phyloP scores from a whole-genome alignment of 2,888 invertebrate species.

The Agonopterix subpropinquella region DNA sequence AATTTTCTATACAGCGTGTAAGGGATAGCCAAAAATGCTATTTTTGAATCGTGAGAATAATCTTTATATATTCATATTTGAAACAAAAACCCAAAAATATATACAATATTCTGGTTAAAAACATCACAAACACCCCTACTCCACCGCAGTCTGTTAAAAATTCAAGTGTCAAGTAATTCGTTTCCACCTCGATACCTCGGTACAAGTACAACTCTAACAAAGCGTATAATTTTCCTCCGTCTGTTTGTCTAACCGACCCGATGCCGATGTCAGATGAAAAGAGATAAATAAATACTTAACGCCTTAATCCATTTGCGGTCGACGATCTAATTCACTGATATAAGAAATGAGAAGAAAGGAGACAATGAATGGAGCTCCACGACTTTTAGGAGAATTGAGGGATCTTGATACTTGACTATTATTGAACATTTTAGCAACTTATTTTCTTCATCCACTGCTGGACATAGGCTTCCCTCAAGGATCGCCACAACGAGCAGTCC shows the following conservation, averaged over 20 bases:
- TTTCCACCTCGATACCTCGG: too few relatives aligned
- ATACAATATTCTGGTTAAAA: too few relatives aligned
- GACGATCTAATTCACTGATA: conserved; percentile 52
- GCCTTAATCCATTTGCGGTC: conserved; percentile 61
- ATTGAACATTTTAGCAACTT: not conserved
- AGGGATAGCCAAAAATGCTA: too few relatives aligned
- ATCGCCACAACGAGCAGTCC: too few relatives aligned
- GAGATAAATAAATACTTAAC: conserved; percentile 70
- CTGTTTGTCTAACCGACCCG: conserved; percentile 53
- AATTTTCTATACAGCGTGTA: too few relatives aligned
- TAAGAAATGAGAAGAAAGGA: conserved; percentile 47
- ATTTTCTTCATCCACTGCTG: not conserved
- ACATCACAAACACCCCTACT: too few relatives aligned
- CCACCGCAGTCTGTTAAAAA: too few relatives aligned
- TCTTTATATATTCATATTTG: too few relatives aligned
- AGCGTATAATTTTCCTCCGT: conserved; percentile 50
- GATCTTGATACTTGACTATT: conserved; percentile 26
- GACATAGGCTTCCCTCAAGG: too few relatives aligned
- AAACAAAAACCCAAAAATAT: too few relatives aligned
- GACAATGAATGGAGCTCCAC: conserved; percentile 23
- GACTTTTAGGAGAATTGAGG: not conserved
- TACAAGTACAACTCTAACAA: conserved; percentile 28
- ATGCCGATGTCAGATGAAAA: conserved; percentile 51
- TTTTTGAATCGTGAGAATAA: too few relatives aligned
- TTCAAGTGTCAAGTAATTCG: too few relatives aligned